These are phyloP conservation scores for Spongilla lacustris DNA, from an alignment of 37 sponge, comb jelly and placozoan species.

Conservation along the genomic window DNA sequence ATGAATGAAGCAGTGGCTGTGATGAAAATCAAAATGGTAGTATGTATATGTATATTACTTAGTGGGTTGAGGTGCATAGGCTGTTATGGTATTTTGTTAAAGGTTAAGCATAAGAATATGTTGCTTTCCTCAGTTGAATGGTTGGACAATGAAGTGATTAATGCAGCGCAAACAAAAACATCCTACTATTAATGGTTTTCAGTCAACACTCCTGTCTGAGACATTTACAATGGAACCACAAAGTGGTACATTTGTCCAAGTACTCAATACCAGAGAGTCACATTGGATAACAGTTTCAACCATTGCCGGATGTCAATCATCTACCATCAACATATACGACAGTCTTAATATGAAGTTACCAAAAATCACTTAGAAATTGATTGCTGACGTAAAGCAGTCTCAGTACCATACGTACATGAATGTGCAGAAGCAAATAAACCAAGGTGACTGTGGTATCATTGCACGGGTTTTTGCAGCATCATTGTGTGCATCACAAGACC, in stretches of 20 bases:
- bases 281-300: not conserved
- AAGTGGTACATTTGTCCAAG: too few relatives aligned
- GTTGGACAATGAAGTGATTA: not conserved
- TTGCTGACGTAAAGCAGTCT: not conserved
- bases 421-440: not conserved
- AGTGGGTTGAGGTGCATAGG: too few relatives aligned
- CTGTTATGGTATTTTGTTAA: too few relatives aligned
- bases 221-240: too few relatives aligned
- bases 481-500: not conserved
- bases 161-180: not conserved
- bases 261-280: too few relatives aligned
- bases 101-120: not conserved
- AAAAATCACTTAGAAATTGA: too few relatives aligned
- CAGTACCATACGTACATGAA: not conserved
- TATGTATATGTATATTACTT: not conserved
- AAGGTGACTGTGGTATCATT: not conserved
- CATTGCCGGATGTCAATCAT: too few relatives aligned
- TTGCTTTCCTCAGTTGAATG: not conserved
- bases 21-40: not conserved
- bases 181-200: not conserved
- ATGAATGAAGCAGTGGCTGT: not conserved
- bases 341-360: too few relatives aligned
- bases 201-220: too few relatives aligned
- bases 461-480: too few relatives aligned
- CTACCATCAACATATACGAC: too few relatives aligned